Percentiles rank a stretch among this genome's conserved stretches.
Conservation (phyloP, 2,113 vertebrate species). For the Cepphus grylle region DNA sequence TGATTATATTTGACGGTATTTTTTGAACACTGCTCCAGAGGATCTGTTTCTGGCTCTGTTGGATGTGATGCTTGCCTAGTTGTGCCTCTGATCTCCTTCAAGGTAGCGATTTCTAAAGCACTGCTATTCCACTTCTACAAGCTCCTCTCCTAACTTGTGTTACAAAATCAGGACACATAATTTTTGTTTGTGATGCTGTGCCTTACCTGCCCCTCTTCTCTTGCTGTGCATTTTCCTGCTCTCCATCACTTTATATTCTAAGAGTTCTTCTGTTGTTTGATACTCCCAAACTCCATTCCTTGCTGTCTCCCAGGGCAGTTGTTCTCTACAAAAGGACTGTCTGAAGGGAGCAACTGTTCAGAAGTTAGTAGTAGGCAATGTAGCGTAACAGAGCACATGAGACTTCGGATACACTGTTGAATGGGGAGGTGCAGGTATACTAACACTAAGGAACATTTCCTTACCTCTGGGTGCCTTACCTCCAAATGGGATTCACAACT, state of each 20-base stretch:
- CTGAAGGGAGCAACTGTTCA: neutral
- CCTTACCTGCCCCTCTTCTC: neutral
- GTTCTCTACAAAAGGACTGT: neutral
- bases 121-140: neutral
- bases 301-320: neutral
- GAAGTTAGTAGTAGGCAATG: neutral
- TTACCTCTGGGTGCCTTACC: neutral
- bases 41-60: neutral
- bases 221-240: neutral
- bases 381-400: rapidly evolving
- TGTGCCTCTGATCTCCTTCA: neutral
- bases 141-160: neutral
- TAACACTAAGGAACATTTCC: neutral
- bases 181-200: neutral
- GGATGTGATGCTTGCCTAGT: neutral
- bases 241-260: neutral
- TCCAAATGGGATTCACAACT: neutral
- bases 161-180: neutral
- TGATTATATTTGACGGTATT: neutral
- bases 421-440: neutral
- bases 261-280: neutral
- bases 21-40: neutral
- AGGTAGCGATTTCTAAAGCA: neutral
- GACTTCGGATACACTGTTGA: neutral
- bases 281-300: neutral